These are phyloP conservation scores for Drosophila macrospina DNA, from an alignment of 2,888 invertebrate genomes.

Conservation along the genomic window DNA sequence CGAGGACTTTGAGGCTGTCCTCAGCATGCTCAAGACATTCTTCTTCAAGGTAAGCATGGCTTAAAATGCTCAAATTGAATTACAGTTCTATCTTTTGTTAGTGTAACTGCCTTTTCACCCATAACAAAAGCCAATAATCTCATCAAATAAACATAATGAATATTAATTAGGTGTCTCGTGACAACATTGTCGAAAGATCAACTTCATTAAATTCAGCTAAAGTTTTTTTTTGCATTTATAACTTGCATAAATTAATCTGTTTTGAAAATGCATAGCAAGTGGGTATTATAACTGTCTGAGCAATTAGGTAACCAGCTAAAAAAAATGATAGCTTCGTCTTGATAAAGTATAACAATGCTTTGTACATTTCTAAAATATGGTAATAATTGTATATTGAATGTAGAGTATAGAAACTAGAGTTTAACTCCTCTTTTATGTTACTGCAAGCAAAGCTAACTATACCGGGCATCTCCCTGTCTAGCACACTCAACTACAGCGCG, in stretches of 20 bases:
- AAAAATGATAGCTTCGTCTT: background rate
- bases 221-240: conserved; percentile 25
- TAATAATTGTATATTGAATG: too few species aligned
- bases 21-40: conserved; percentile 87
- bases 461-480: conserved; percentile 2
- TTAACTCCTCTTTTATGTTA: background rate
- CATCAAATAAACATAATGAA: conserved; percentile 19
- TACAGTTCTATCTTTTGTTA: background rate
- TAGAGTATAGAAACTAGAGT: too few species aligned
- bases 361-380: background rate
- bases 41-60: conserved; percentile 86
- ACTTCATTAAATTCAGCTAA: conserved; percentile 20
- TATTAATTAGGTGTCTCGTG: conserved; percentile 27
- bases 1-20: conserved; percentile 86
- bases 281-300: background rate
- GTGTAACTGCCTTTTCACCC: background rate
- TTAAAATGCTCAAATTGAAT: too few species aligned
- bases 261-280: background rate
- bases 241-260: conserved; percentile 30
- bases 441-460: background rate
- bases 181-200: conserved; percentile 13
- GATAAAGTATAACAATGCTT: background rate
- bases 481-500: background rate
- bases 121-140: conserved; percentile 16
- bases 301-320: background rate